Evolutionary conservation across 2,113 vertebrate species (phyloP).

Genomic region (Sclerurus mexicanus): DNA sequence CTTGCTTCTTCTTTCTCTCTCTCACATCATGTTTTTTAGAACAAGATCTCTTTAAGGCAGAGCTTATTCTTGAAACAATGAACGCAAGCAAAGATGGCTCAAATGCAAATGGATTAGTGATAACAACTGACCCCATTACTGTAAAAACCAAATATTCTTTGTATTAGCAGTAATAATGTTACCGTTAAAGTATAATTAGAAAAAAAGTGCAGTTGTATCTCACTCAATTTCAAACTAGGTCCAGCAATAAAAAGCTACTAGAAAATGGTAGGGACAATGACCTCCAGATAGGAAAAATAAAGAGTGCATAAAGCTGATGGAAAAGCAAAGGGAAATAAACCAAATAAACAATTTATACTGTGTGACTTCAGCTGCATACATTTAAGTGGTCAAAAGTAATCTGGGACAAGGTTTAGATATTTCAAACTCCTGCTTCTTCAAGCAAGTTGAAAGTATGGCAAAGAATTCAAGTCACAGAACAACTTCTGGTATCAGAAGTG

Average conservation of each 20-base stretch:
- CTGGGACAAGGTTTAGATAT: background rate
- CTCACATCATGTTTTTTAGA: background rate
- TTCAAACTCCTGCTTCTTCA: background rate
- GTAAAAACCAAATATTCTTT: background rate
- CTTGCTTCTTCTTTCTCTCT: background rate
- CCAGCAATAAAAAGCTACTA: background rate
- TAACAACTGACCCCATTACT: background rate
- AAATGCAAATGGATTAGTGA: background rate
- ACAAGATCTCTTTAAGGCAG: background rate
- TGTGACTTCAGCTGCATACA: background rate
- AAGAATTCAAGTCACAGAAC: background rate
- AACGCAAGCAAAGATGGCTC: background rate
- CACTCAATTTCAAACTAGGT: background rate
- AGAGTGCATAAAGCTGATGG: background rate
- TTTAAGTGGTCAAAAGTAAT: background rate
- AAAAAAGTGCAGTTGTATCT: background rate
- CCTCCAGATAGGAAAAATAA: background rate
- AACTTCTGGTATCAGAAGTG: background rate
- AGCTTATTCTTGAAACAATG: background rate
- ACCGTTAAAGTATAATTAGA: background rate
- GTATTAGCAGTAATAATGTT: background rate
- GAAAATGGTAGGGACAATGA: background rate
- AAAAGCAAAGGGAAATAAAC: background rate
- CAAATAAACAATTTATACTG: background rate
- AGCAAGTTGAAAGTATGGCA: background rate